A percentile compares a stretch with the other conserved stretches of the same genome.
phyloP scores from a whole-genome alignment of 2,888 invertebrate species.

The Nipponacmea schrenckii region DNA sequence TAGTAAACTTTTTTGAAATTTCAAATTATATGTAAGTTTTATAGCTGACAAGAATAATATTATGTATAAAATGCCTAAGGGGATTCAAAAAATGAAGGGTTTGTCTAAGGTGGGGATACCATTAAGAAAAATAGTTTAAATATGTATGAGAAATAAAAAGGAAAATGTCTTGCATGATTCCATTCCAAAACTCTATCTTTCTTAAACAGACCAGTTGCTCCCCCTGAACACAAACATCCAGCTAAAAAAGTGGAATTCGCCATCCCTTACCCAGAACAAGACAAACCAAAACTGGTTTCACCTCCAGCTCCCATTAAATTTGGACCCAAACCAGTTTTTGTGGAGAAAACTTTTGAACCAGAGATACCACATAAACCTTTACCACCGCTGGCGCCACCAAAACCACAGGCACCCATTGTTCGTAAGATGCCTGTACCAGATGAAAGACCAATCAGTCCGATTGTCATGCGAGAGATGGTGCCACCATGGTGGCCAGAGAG shows the following conservation, averaged over 20 bases:
- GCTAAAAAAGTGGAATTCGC: conserved; percentile 12
- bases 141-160: too few relatives aligned
- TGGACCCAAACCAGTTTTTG: too few relatives aligned
- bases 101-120: too few relatives aligned
- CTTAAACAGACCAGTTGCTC: conserved; percentile 23
- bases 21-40: too few relatives aligned
- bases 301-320: not conserved
- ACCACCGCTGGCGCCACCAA: conserved; percentile 18
- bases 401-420: conserved; percentile 24
- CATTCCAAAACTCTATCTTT: too few relatives aligned
- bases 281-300: conserved; percentile 13
- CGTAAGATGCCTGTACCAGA: conserved; percentile 15
- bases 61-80: too few relatives aligned
- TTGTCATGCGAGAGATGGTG: conserved; percentile 21
- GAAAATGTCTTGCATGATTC: too few relatives aligned
- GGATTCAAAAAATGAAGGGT: too few relatives aligned
- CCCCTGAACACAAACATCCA: conserved; percentile 14
- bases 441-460: conserved; percentile 14
- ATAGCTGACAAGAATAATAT: too few relatives aligned
- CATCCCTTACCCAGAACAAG: conserved; percentile 13
- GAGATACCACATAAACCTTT: not conserved
- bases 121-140: too few relatives aligned
- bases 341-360: not conserved
- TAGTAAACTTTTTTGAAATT: too few relatives aligned
- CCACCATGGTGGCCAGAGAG: conserved; percentile 29